Evolutionary conservation across 2,888 invertebrate species (phyloP).

Genomic region (Callimorpha dominula): DNA sequence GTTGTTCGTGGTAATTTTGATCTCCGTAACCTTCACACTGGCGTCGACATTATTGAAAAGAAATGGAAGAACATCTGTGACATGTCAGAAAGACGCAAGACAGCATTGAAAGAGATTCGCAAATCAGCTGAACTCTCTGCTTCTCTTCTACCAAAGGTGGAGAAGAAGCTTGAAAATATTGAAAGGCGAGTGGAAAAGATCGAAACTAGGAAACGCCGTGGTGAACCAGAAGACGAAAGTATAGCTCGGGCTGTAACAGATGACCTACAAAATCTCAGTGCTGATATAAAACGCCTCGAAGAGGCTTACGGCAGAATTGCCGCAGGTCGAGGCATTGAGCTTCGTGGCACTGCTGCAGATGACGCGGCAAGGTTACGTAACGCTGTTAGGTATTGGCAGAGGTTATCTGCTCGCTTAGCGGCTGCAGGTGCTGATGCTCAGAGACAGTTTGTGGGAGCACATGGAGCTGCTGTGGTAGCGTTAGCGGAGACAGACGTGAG

Average conservation of each 20-base stretch:
- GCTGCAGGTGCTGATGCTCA: conserved; percentile 88
- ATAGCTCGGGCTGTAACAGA: conserved; percentile 87
- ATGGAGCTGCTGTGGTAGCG: conserved; percentile 90
- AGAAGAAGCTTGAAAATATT: conserved; percentile 86
- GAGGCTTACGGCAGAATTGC: conserved; percentile 90
- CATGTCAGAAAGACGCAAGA: conserved; percentile 89
- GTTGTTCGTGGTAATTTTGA: conserved; percentile 91
- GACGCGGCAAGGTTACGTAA: conserved; percentile 88
- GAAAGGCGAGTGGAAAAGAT: conserved; percentile 87
- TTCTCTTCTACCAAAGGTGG: conserved; percentile 88
- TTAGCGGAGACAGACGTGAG: conserved; percentile 91
- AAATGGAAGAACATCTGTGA: conserved; percentile 93
- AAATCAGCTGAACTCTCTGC: conserved; percentile 90
- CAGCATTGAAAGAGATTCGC: conserved; percentile 73
- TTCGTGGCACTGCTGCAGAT: conserved; percentile 89
- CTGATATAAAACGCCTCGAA: conserved; percentile 88
- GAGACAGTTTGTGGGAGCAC: conserved; percentile 90
- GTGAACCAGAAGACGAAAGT: conserved; percentile 82
- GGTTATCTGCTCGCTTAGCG: conserved; percentile 87
- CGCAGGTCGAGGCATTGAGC: conserved; percentile 89
- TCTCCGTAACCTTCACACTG: conserved; percentile 88
- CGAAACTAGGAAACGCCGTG: conserved; percentile 77
- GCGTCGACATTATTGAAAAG: conserved; percentile 91
- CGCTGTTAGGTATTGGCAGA: conserved; percentile 89
- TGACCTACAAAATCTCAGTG: conserved; percentile 87